Conservation (phyloP, 92 coral and sea anemone species). For the Zoanthus solanderi region DNA sequence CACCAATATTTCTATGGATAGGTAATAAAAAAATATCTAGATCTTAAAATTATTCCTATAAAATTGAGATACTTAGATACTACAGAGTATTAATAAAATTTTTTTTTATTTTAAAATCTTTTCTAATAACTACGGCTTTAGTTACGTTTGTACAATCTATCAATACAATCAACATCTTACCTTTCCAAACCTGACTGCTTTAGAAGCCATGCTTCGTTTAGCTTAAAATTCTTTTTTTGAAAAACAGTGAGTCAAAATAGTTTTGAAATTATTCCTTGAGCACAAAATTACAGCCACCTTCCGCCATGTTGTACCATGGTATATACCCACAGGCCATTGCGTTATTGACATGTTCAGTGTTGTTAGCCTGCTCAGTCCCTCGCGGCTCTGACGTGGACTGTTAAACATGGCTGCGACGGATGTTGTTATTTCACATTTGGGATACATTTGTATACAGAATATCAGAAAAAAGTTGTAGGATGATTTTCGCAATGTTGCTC, state of each 20-base stretch:
- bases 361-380: conserved; percentile 17
- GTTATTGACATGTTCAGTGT: not conserved
- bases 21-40: no score
- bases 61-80: no score
- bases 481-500: conserved; percentile 4
- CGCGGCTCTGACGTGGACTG: conserved; percentile 44
- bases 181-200: conserved; percentile 10
- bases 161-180: not conserved
- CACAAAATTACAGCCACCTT: not conserved
- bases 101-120: no score
- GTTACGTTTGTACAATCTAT: not conserved
- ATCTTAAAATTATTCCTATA: no score
- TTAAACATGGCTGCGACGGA: conserved; percentile 41
- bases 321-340: conserved; percentile 25
- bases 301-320: conserved; percentile 18
- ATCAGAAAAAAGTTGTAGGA: not conserved
- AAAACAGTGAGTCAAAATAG: not conserved
- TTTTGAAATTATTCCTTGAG: not conserved
- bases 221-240: not conserved
- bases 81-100: no score
- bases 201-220: conserved; percentile 24
- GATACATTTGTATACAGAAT: not conserved
- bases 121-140: no score
- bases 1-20: no score
- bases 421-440: conserved; percentile 1